Percentiles rank a stretch among this genome's conserved stretches.
Conservation (phyloP, 2,888 invertebrate species). For the Philopedon plagiatum region DNA sequence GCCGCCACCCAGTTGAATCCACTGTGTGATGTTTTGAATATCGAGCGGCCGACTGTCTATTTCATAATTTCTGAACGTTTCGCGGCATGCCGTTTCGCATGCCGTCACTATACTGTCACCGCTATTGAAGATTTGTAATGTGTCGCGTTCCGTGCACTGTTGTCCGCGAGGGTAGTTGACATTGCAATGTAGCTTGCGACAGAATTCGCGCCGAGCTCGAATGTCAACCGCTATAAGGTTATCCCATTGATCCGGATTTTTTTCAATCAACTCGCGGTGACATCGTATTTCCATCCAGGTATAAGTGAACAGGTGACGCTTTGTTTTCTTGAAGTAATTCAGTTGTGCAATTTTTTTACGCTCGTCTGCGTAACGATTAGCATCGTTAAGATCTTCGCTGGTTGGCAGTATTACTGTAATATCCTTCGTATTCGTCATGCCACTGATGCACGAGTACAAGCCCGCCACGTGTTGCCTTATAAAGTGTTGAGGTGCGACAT, state of each 20-base stretch:
- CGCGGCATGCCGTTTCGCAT: background rate
- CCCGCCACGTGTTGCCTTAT: no score
- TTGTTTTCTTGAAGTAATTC: background rate
- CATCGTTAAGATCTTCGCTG: background rate
- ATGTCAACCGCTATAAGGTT: background rate
- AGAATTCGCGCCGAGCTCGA: background rate
- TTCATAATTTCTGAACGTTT: constrained; percentile 2
- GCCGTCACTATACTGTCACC: background rate
- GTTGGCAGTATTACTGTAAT: no score
- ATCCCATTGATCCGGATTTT: background rate
- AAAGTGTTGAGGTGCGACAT: no score
- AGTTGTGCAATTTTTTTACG: background rate
- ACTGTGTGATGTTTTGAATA: background rate
- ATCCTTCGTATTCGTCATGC: no score
- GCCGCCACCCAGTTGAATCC: background rate
- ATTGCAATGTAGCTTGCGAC: background rate
- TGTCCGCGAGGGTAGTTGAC: background rate
- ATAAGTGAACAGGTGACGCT: background rate
- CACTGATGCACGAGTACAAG: no score
- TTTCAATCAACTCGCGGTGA: background rate
- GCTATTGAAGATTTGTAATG: background rate
- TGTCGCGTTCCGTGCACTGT: background rate
- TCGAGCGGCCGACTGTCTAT: background rate
- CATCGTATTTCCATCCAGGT: background rate
- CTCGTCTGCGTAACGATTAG: background rate